phyloP scores from a whole-genome alignment of 2,113 vertebrate genomes.

The Danio rerio region DNA sequence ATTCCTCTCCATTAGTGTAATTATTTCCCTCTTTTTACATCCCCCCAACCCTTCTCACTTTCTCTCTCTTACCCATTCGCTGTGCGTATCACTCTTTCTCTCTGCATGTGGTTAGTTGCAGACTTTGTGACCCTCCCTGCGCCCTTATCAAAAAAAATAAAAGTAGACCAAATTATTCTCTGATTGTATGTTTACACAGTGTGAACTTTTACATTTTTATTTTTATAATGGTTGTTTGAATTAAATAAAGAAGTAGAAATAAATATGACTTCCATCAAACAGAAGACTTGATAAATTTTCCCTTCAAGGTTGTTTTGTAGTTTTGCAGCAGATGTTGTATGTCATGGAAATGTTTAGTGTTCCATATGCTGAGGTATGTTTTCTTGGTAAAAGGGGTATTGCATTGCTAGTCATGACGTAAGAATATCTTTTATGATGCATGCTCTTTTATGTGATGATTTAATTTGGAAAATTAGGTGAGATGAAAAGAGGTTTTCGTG shows the following conservation, averaged over 20 bases:
- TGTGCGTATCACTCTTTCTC: conserved; percentile 4
- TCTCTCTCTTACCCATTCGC: conserved; percentile 4
- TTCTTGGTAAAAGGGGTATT: background rate
- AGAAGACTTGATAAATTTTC: background rate
- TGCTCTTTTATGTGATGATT: background rate
- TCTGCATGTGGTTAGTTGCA: conserved; percentile 17
- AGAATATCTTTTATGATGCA: background rate
- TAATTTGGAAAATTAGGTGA: too few species aligned
- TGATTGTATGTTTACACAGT: background rate
- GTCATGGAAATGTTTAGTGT: background rate
- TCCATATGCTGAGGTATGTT: background rate
- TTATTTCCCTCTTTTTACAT: conserved; percentile 27
- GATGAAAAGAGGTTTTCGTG: too few species aligned
- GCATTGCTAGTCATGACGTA: background rate
- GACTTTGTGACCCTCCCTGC: background rate
- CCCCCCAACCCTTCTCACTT: background rate
- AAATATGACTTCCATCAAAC: background rate
- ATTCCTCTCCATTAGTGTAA: conserved; percentile 50
- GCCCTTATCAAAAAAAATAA: too few species aligned
- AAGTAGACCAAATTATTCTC: too few species aligned
- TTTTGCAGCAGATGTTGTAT: background rate
- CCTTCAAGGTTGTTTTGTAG: background rate
- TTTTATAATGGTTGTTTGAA: background rate
- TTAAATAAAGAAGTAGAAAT: background rate
- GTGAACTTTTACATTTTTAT: background rate